These are phyloP conservation scores for Tolmerus cingulatus DNA, from an alignment of 2,888 invertebrate species.

Conservation along the genomic window DNA sequence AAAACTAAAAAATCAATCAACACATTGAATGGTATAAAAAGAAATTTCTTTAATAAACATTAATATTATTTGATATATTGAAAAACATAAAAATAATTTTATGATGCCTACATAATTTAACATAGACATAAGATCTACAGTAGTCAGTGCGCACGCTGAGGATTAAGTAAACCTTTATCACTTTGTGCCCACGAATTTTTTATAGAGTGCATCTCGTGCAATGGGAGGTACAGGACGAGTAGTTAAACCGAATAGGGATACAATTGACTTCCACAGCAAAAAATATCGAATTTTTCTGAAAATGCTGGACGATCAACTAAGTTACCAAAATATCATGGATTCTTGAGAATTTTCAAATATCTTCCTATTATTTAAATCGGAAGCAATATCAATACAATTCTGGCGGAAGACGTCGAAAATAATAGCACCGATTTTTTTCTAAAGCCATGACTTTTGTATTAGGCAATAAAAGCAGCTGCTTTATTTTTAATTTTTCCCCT, in stretches of 20 bases:
- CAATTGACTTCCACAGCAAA: conserved; percentile 77
- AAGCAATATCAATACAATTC: background rate
- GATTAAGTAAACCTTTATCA: too few relatives aligned
- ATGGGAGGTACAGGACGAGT: conserved; percentile 83
- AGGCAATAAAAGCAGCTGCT: conserved; percentile 80
- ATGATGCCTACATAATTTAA: too few relatives aligned
- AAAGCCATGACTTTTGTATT: conserved; percentile 51
- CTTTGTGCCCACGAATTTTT: background rate
- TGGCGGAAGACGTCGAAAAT: background rate
- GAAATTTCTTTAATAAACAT: too few relatives aligned
- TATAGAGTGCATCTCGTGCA: conserved; percentile 64
- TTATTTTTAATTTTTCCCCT: conserved; percentile 73
- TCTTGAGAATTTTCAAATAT: background rate
- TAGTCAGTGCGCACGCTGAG: too few relatives aligned
- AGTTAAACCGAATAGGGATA: conserved; percentile 68
- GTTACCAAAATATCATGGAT: conserved; percentile 75
- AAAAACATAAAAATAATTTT: too few relatives aligned
- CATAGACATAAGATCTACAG: too few relatives aligned
- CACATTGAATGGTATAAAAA: too few relatives aligned
- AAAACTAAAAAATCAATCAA: too few relatives aligned
- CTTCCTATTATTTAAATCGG: background rate
- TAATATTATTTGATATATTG: too few relatives aligned
- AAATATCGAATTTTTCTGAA: conserved; percentile 85
- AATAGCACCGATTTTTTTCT: background rate
- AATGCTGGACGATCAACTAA: conserved; percentile 82